Evolutionary conservation across 2,888 invertebrate genomes (phyloP), one percentile per base, ranked within the genome.

Genomic region (Caenorhabditis sinica): DNA sequence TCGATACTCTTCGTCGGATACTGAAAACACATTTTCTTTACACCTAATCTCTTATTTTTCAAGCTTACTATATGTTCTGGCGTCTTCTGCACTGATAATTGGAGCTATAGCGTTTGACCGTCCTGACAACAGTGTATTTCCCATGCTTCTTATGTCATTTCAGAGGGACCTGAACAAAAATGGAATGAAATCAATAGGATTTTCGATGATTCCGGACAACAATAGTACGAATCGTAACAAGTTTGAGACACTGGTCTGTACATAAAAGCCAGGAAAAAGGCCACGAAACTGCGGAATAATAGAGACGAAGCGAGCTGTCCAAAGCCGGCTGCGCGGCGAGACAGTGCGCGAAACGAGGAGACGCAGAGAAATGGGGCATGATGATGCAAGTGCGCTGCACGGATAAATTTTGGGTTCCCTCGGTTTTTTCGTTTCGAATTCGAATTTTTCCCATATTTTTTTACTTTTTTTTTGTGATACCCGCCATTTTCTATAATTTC

Each of bases 1-100:
- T 17, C 76, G 68, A 49, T 82, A 89, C 65, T 89, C 89, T 36
- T 89, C 89, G 20, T 87, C 87, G 20, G 82, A 73, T 66, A 89
- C 89, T 89, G 66, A 49, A 89, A 85, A 53, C 4, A 15, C 5
- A n/a, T 13, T 30, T 11, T 2, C 28, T n/a, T 28, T 33, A n/a
- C n/a, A n/a, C n/a, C n/a, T n/a, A 1, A 8, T 40, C 60, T 17
- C 23, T 0, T 15, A 1, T 33, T 36, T 28, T 56, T 28, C 0
- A 56, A 28, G 25, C 65, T 69, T 20, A 86, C 86, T 66, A 72
- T 83, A 65, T 72, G 65, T 66, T 51, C 73, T 65, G 9, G 86
- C 86, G 30, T 82, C 82, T 61, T 81, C 79, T 5, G 76, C 73
- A 60, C 86, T 86, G 33, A 86, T 82, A 56, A 86, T 77, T 13